These are phyloP conservation scores for Bergia puertoricense DNA, from an alignment of 92 coral and sea anemone species.

Conservation along the genomic window DNA sequence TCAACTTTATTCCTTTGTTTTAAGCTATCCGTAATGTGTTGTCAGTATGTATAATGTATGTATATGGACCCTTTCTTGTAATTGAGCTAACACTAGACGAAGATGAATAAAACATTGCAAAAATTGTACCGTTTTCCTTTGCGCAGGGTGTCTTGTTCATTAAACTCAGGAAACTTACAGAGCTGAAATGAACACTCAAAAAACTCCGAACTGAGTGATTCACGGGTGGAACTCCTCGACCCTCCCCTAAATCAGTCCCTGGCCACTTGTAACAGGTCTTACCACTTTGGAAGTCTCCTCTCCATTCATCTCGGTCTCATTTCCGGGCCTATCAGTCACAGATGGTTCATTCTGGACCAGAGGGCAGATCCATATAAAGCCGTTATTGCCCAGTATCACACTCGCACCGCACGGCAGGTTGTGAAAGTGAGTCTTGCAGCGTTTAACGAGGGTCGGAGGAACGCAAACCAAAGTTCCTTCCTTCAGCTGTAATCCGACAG, in stretches of 20 bases:
- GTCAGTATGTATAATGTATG: too few species aligned
- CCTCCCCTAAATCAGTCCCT: background rate
- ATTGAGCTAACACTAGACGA: too few species aligned
- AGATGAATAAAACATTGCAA: too few species aligned
- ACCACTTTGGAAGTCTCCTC: slow-evolving; percentile 44
- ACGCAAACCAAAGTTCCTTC: slow-evolving; percentile 88
- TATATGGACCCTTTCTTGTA: too few species aligned
- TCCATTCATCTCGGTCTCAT: slow-evolving; percentile 1
- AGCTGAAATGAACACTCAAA: too few species aligned
- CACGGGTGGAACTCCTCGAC: background rate
- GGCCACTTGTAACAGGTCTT: background rate
- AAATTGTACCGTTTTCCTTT: too few species aligned
- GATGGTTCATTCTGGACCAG: slow-evolving; percentile 61
- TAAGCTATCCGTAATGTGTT: too few species aligned
- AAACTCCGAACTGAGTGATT: too few species aligned
- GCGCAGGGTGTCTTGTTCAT: too few species aligned
- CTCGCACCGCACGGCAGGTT: slow-evolving; percentile 95
- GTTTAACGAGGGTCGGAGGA: slow-evolving; percentile 90
- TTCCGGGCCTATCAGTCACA: slow-evolving; percentile 53
- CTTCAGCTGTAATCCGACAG: slow-evolving; percentile 63
- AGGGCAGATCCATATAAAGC: slow-evolving; percentile 92
- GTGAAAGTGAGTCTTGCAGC: slow-evolving; percentile 97
- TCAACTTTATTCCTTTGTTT: too few species aligned
- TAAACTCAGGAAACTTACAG: too few species aligned
- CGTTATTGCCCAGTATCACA: slow-evolving; percentile 97